Base-by-base conservation (phyloP, 2,888 invertebrate species). In the Drosophila kanekoi region DNA sequence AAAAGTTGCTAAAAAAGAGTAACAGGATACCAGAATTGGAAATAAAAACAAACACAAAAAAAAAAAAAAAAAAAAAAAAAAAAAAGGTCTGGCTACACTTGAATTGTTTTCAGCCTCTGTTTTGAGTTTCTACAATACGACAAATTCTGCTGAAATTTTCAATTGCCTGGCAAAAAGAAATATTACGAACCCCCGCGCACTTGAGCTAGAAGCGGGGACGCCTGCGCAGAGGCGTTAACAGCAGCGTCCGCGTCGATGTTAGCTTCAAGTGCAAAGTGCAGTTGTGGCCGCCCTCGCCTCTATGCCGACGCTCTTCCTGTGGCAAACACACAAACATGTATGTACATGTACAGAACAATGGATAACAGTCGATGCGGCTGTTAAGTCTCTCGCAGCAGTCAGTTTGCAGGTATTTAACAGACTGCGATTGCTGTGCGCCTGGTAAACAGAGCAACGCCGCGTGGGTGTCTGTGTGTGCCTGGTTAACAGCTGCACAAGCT, bases 41-140 rank as follows among this genome's bases (percentile, higher is more conserved):
- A n/a, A n/a, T n/a, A n/a, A n/a, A n/a, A n/a, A n/a, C n/a, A n/a
- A n/a, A n/a, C n/a, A n/a, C n/a, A n/a, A n/a, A n/a, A n/a, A n/a
- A n/a, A n/a, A n/a, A n/a, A n/a, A n/a, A n/a, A n/a, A n/a, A n/a
- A n/a, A n/a, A n/a, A n/a, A n/a, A n/a, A n/a, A n/a, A n/a, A n/a
- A n/a, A n/a, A n/a, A n/a, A 49, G 53, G 44, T 59, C 60, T 51
- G 69, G 80, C 64, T 72, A 68, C 85, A 72, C 75, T 84, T 85
- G 79, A 84, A 67, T 79, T 79, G 69, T 63, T 74, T 68, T 77
- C 57, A 20, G 48, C 14, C 54, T 44, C 16, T 43, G 52, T 45
- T 60, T 72, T 49, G 40, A 44, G 62, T 51, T 38, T 43, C 43
- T 58, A 38, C 53, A 32, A n/a, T 69, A 28, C 56, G 35, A 62